Conservation (phyloP, 2,113 vertebrate genomes). For the Bufo bufo region DNA sequence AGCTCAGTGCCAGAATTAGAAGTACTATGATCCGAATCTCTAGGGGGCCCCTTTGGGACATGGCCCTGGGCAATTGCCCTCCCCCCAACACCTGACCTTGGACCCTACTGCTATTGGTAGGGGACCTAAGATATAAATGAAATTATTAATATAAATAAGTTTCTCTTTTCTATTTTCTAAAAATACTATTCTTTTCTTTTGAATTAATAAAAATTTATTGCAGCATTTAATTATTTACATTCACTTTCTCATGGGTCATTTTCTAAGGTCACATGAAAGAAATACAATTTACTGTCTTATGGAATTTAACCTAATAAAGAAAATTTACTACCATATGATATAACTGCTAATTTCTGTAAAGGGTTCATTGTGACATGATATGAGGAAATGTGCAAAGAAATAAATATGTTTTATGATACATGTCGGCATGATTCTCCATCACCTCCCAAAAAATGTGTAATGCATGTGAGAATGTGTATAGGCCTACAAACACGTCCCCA, state of each 20-base stretch:
- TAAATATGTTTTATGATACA: constrained; percentile 20
- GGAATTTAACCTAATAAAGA: constrained; percentile 6
- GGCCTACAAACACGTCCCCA: neutral
- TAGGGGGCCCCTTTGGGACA: too few relatives aligned
- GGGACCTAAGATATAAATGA: neutral
- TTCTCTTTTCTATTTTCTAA: neutral
- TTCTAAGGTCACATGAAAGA: neutral
- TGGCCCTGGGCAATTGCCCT: too few relatives aligned
- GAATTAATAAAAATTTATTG: neutral
- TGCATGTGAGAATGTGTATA: neutral
- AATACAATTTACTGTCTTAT: neutral
- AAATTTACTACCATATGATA: constrained; percentile 2
- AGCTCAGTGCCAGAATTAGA: too few relatives aligned
- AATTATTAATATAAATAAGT: neutral
- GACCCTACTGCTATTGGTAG: neutral
- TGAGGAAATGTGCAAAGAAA: neutral
- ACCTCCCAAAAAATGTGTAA: neutral
- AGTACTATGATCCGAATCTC: too few relatives aligned
- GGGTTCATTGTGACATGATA: constrained; percentile 18
- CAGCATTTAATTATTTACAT: neutral
- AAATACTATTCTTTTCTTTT: neutral
- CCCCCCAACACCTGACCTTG: too few relatives aligned
- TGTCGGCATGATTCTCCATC: neutral
- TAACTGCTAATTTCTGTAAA: neutral
- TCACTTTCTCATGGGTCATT: constrained; percentile 1